A percentile compares a stretch with the other conserved stretches of the same genome.
phyloP scores from a whole-genome alignment of 2,113 vertebrate genomes.

The Hypanus sabinus region DNA sequence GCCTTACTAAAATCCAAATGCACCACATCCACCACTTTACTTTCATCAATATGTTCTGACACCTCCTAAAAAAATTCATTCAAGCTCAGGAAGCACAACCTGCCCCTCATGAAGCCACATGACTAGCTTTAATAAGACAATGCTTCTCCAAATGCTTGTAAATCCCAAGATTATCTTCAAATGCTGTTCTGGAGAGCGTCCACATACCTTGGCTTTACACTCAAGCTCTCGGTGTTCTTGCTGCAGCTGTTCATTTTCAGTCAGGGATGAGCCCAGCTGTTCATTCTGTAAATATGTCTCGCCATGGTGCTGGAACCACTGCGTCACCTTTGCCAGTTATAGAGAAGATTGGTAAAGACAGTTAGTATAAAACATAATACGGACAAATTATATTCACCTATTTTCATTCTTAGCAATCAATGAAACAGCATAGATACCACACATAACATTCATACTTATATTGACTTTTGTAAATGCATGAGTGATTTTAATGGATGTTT shows the following conservation, averaged over 20 bases:
- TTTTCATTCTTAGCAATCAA: not conserved
- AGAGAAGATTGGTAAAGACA: not conserved
- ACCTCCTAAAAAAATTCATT: no score
- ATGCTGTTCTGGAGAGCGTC: not conserved
- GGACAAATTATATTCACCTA: not conserved
- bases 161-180: no score
- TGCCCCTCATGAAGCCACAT: no score
- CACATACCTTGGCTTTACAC: slow-evolving; percentile 66
- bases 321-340: slow-evolving; percentile 50
- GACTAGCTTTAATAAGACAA: no score
- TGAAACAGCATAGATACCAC: not conserved
- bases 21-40: no score
- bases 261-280: slow-evolving; percentile 62
- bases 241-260: slow-evolving; percentile 68
- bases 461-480: not conserved
- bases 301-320: slow-evolving; percentile 66
- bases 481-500: not conserved
- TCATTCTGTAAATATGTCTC: slow-evolving; percentile 56
- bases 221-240: slow-evolving; percentile 60
- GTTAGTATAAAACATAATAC: not conserved
- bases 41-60: no score
- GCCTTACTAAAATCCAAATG: no score
- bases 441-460: not conserved
- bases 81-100: no score
- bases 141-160: no score